phyloP scores from a whole-genome alignment of 1,140 invertebrate genomes.

The Zaprionus vittiger region DNA sequence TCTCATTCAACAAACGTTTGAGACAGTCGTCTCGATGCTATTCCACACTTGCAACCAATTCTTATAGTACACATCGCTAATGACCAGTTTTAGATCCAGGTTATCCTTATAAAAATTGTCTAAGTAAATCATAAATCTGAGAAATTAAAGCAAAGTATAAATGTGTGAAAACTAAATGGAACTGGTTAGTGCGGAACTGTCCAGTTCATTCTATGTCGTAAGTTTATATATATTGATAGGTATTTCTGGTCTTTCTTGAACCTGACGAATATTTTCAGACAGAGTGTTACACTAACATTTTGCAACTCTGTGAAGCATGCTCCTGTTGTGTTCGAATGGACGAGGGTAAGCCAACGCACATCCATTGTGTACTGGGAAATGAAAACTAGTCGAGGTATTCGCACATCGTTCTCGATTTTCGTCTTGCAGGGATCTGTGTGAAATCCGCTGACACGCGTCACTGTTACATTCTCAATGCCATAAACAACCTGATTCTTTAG shows the following conservation, averaged over 20 bases:
- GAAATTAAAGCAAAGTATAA: background rate
- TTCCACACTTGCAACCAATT: background rate
- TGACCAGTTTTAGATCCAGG: background rate
- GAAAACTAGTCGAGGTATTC: too few species aligned
- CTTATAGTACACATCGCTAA: too few species aligned
- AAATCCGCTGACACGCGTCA: too few species aligned
- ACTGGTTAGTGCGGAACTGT: background rate
- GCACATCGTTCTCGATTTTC: too few species aligned
- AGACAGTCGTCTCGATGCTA: too few species aligned
- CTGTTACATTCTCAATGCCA: too few species aligned
- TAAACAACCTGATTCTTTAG: too few species aligned
- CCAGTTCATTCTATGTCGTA: background rate
- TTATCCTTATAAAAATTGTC: background rate
- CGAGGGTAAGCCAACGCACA: too few species aligned
- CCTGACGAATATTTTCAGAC: background rate
- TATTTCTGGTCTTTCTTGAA: background rate
- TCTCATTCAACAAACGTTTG: background rate
- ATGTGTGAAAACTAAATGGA: background rate
- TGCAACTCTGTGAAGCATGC: too few species aligned
- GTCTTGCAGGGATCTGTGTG: too few species aligned
- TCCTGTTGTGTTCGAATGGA: background rate
- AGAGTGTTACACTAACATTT: background rate
- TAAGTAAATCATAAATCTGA: background rate
- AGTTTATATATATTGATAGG: background rate
- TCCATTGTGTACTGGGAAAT: too few species aligned